phyloP scores from a whole-genome alignment of 1,140 invertebrate genomes.

The Hyposmocoma kahamanoa region DNA sequence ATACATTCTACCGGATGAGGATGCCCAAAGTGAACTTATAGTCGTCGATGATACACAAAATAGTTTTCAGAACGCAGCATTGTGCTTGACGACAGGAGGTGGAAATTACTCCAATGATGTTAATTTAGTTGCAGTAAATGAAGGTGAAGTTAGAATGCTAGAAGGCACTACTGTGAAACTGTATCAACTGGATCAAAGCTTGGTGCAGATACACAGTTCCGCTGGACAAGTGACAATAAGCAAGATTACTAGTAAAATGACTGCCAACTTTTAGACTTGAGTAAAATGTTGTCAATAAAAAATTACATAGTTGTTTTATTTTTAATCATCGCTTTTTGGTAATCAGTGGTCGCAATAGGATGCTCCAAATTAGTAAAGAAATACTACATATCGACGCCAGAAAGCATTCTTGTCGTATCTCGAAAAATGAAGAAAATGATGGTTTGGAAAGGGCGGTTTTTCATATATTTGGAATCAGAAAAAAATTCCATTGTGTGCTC shows the following conservation, averaged over 20 bases:
- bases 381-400: too few species aligned
- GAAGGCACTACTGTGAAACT: background rate
- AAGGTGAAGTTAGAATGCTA: background rate
- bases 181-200: conserved; percentile 46
- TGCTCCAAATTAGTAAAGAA: too few species aligned
- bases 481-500: too few species aligned
- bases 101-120: background rate
- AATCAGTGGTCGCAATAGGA: too few species aligned
- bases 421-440: too few species aligned
- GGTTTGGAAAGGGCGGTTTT: too few species aligned
- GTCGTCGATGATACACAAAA: background rate
- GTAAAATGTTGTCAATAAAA: too few species aligned
- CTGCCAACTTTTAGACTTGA: conserved; percentile 26
- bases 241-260: conserved; percentile 53
- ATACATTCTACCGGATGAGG: too few species aligned
- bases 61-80: background rate
- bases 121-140: background rate
- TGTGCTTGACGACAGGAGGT: background rate
- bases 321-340: too few species aligned
- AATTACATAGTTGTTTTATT: too few species aligned
- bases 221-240: conserved; percentile 49
- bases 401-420: too few species aligned
- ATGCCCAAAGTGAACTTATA: conserved; percentile 1
- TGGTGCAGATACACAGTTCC: conserved; percentile 47
- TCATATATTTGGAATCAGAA: too few species aligned